These are phyloP conservation scores for Selenia dentaria DNA, from an alignment of 2,888 invertebrate genomes.

Conservation along the genomic window DNA sequence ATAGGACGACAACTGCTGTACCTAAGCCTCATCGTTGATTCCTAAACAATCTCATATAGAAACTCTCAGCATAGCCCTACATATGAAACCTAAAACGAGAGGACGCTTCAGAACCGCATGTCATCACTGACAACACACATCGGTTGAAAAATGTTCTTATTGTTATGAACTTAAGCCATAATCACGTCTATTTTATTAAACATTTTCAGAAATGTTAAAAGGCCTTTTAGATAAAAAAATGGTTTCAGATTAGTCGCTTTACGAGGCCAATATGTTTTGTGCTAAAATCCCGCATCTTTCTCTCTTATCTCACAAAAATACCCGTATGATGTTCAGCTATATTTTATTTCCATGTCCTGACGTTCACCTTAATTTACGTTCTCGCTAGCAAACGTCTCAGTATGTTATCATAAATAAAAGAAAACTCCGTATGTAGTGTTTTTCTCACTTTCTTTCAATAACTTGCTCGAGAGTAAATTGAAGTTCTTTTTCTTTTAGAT, in stretches of 20 bases:
- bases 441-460: slow-evolving; percentile 28
- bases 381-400: slow-evolving; percentile 33
- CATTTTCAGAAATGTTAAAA: slow-evolving; percentile 1
- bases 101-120: no score
- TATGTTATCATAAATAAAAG: slow-evolving; percentile 45
- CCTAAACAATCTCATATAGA: no score
- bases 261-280: slow-evolving; percentile 17
- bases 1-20: no score
- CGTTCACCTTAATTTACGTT: slow-evolving; percentile 43
- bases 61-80: no score
- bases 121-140: no score
- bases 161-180: no score
- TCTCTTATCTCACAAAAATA: slow-evolving; percentile 22
- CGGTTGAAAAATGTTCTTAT: no score
- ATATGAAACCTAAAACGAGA: no score
- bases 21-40: no score
- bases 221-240: slow-evolving; percentile 5
- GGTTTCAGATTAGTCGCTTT: slow-evolving; percentile 21
- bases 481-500: slow-evolving; percentile 25
- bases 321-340: slow-evolving; percentile 31
- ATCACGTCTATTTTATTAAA: no score
- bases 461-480: slow-evolving; percentile 17
- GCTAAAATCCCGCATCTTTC: slow-evolving; percentile 12
- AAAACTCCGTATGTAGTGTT: slow-evolving; percentile 25
- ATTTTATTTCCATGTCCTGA: slow-evolving; percentile 35